Evolutionary conservation across 2,113 vertebrate species (phyloP), one percentile per base, ranked within the genome.

Genomic region (Epinephelus cyanopodus): DNA sequence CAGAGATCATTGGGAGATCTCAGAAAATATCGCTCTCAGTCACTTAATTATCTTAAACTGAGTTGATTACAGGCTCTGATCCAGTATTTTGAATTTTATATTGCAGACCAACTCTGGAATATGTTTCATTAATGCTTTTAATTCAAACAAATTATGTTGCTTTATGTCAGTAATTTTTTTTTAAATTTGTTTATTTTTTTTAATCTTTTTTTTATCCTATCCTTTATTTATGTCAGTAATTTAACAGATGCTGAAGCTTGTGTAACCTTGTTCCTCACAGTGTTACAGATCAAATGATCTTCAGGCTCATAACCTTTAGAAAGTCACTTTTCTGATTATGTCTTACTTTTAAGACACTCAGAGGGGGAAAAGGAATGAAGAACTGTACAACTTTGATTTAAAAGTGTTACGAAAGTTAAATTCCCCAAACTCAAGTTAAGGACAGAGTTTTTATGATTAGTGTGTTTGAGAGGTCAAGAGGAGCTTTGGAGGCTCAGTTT

Each of bases 401-500:
- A 25, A 8, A 52, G n/a, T 60, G 48, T 39, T 75, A 56, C 39
- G 64, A 54, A 57, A 37, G 33, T 37, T 7, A 37, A 37, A 37
- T 37, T 6, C 33, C 33, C 7, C 33, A 37, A 37, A 8, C 33
- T 37, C 33, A 37, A 37, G 33, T 37, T 37, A 50, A 73, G 50
- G 7, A 8, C 70, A 42, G n/a, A 29, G 6, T 66, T 27, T 47
- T 19, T 50, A 19, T 53, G 50, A 58, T 72, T 58, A 37, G 58
- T 69, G 57, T 48, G 9, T 68, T 54, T 79, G 47, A 69, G 33
- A 76, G 71, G 71, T 75, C 64, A 82, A 47, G 37, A 42, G 27
- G 48, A 76, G 62, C 57, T 82, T 66, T 81, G 9, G n/a, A 54
- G 29, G 60, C 39, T 61, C 52, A 50, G n/a, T 67, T 73, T 78